phyloP scores from a whole-genome alignment of 1,140 invertebrate species.

The Hormaphis cornu region DNA sequence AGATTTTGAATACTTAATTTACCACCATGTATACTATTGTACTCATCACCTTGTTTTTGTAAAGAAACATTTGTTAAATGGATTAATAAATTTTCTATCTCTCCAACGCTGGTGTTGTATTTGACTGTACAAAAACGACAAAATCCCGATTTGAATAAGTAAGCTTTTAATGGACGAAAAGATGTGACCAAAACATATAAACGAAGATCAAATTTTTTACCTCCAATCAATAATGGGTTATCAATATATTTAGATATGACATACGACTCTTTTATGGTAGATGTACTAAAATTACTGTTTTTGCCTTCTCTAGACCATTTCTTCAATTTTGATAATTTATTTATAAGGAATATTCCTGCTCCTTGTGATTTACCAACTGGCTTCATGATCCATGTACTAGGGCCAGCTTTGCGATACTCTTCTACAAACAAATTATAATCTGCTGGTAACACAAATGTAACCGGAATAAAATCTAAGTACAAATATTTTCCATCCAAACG shows the following conservation, averaged over 20 bases:
- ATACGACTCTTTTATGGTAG: conserved; percentile 74
- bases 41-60: conserved; percentile 78
- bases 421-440: conserved; percentile 94
- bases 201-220: conserved; percentile 79
- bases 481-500: conserved; percentile 58
- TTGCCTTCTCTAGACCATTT: conserved; percentile 77
- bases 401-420: conserved; percentile 81
- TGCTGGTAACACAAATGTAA: conserved; percentile 78
- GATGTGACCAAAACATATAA: conserved; percentile 76
- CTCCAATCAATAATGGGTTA: conserved; percentile 75
- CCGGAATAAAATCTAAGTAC: conserved; percentile 80
- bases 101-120: conserved; percentile 56
- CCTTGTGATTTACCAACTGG: conserved; percentile 86
- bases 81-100: conserved; percentile 76
- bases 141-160: conserved; percentile 65
- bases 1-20: conserved; percentile 91
- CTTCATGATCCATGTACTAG: conserved; percentile 95
- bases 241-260: conserved; percentile 80
- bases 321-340: conserved; percentile 78
- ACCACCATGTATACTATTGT: conserved; percentile 87
- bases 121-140: conserved; percentile 77
- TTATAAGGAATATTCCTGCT: conserved; percentile 77
- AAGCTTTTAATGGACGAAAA: conserved; percentile 69
- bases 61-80: conserved; percentile 79
- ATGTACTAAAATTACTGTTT: conserved; percentile 64